Evolutionary conservation across 2,888 invertebrate genomes (phyloP).

Genomic region (Subacronicta megacephala): DNA sequence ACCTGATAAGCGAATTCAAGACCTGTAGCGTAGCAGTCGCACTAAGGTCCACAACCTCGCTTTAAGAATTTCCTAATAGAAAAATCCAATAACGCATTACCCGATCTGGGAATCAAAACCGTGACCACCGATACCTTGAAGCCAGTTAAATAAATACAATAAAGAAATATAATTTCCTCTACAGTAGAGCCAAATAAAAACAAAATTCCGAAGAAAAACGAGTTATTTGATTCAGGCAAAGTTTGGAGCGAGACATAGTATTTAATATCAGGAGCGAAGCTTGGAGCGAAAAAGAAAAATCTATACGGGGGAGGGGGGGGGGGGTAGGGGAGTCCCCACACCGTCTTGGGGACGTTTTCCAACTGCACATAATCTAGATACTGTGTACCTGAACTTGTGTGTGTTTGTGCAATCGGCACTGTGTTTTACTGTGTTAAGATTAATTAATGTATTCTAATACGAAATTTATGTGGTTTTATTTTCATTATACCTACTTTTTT

Average conservation of each 20-base stretch:
- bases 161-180: not conserved
- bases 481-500: conserved; percentile 12
- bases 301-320: conserved; percentile 64
- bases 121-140: not conserved
- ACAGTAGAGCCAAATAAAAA: conserved; percentile 5
- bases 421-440: conserved; percentile 5
- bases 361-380: conserved; percentile 36
- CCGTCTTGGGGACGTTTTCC: conserved; percentile 47
- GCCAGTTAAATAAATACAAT: not conserved
- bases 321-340: conserved; percentile 20
- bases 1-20: too few species aligned
- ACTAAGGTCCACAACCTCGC: too few species aligned
- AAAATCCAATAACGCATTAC: not conserved
- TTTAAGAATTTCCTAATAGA: too few species aligned
- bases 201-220: conserved; percentile 31
- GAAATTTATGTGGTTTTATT: conserved; percentile 22
- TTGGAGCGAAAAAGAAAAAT: conserved; percentile 79
- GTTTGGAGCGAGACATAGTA: conserved; percentile 65
- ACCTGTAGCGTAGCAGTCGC: too few species aligned
- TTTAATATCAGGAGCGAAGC: conserved; percentile 76
- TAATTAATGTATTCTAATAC: conserved; percentile 28
- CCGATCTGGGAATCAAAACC: not conserved
- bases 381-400: conserved; percentile 35
- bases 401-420: conserved; percentile 28
- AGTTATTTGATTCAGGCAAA: conserved; percentile 54